Base-by-base conservation (phyloP, 2,797 vertebrate species). In the Adelosebastes latens region DNA sequence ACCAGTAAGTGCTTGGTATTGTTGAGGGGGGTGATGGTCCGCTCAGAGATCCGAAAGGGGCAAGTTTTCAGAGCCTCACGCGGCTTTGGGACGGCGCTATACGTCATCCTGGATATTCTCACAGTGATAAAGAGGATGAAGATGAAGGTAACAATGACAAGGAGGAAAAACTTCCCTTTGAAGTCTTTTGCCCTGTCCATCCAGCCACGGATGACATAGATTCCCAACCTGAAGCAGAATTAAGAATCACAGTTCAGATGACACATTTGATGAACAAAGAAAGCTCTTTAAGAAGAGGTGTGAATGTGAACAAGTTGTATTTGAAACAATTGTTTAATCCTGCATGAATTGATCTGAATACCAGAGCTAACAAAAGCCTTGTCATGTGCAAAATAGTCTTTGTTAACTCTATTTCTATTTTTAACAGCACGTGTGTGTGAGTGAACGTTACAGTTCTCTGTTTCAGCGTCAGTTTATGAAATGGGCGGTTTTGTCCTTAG, bases 1-100 rank as follows among this genome's bases (percentile, higher is more conserved):
- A 95, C 83, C 79, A 95, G 73, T 0, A 94, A 42, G 61, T 92
- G 92, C 29, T 70, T 80, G 16, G 92, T 93, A 42, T 81, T 61
- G 3, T 20, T 13, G 20, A 94, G 81, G 2, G 82, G 84, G 5
- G 72, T 92, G 65, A 95, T 93, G 77, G 61, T 89, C 4, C 83
- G 8, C 2, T 69, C 0, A 4, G 90, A 70, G 16, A 71, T 11
- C 9, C 0, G 5, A 0, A 1, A 0, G 10, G 64, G 77, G n/a
- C 77, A 81, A 3, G 3, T 0, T 0, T 6, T 6, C 1, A 0
- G 13, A 2, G 0, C 1, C 1, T 1, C 3, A 36, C 3, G 11
- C 4, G 34, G 34, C 34, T 36, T 36, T 36, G 34, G 34, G 34
- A 36, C 0, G 34, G 9, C 34, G 10, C 34, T 4, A 3, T 36